A percentile compares a stretch with the other conserved stretches of the same genome.
These are phyloP conservation scores for Ictalurus punctatus DNA, from an alignment of 2,113 vertebrate genomes.

Conservation along the genomic window DNA sequence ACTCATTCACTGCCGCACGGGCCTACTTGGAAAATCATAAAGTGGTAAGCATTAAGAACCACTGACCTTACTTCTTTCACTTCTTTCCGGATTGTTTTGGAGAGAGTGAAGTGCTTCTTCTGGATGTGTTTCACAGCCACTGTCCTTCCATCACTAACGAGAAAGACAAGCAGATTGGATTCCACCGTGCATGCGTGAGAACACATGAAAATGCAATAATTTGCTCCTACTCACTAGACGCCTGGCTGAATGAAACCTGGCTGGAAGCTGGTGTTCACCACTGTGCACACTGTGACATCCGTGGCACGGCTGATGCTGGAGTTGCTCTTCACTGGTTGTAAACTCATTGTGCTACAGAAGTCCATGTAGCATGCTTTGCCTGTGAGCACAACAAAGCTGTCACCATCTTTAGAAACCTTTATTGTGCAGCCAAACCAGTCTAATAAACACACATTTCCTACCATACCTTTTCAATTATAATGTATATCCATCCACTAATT, in stretches of 20 bases:
- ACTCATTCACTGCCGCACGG: neutral
- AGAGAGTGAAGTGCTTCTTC: slow-evolving; percentile 72
- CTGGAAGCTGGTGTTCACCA: slow-evolving; percentile 61
- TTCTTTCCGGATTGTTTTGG: slow-evolving; percentile 75
- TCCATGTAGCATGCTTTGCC: slow-evolving; percentile 60
- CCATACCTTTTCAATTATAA: neutral
- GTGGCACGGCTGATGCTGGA: slow-evolving; percentile 65
- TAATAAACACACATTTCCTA: neutral
- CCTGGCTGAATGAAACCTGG: slow-evolving; percentile 68
- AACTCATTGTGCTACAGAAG: slow-evolving; percentile 65
- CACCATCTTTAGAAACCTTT: neutral
- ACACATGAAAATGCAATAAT: neutral
- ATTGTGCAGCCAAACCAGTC: neutral
- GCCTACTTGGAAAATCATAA: neutral
- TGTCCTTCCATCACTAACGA: slow-evolving; percentile 68
- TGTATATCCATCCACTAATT: neutral
- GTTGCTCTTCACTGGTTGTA: slow-evolving; percentile 64
- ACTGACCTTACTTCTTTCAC: slow-evolving; percentile 76
- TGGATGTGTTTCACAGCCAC: slow-evolving; percentile 75
- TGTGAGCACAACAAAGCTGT: slow-evolving; percentile 35
- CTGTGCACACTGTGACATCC: slow-evolving; percentile 65
- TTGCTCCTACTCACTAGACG: slow-evolving; percentile 68
- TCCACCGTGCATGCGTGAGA: neutral
- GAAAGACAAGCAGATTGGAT: neutral
- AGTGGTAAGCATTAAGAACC: neutral